phyloP scores from a whole-genome alignment of 2,113 vertebrate species.

The Chaetura pelagica region DNA sequence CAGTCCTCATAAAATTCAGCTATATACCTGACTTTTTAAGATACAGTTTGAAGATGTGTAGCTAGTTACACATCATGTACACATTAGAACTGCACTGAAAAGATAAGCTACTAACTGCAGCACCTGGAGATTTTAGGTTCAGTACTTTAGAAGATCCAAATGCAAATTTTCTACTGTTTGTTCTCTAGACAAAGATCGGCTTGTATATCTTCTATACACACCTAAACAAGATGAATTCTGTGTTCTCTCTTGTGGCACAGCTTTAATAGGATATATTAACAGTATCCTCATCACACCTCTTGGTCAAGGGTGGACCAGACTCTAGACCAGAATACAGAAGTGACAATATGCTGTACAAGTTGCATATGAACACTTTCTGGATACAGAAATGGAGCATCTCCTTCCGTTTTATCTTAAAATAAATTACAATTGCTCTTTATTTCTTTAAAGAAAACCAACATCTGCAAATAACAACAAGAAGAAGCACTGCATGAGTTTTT shows the following conservation, averaged over 20 bases:
- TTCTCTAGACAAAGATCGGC: background rate
- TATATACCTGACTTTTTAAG: background rate
- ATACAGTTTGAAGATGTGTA: background rate
- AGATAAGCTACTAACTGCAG: background rate
- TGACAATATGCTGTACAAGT: background rate
- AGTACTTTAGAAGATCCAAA: background rate
- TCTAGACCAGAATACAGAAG: background rate
- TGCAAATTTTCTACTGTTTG: background rate
- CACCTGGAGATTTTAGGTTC: background rate
- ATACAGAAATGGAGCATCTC: background rate
- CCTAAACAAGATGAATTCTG: background rate
- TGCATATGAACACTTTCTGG: background rate
- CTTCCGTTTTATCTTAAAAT: background rate
- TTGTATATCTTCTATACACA: background rate
- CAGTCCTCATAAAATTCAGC: background rate
- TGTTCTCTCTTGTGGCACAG: background rate
- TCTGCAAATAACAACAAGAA: background rate
- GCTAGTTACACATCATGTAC: background rate
- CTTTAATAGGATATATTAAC: background rate
- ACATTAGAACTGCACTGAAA: background rate
- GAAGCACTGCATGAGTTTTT: background rate
- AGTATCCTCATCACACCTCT: background rate
- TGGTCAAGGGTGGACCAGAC: background rate
- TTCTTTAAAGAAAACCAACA: background rate
- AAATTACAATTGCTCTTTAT: background rate